phyloP scores from a whole-genome alignment of 2,888 invertebrate species.

The Anorthoa munda region DNA sequence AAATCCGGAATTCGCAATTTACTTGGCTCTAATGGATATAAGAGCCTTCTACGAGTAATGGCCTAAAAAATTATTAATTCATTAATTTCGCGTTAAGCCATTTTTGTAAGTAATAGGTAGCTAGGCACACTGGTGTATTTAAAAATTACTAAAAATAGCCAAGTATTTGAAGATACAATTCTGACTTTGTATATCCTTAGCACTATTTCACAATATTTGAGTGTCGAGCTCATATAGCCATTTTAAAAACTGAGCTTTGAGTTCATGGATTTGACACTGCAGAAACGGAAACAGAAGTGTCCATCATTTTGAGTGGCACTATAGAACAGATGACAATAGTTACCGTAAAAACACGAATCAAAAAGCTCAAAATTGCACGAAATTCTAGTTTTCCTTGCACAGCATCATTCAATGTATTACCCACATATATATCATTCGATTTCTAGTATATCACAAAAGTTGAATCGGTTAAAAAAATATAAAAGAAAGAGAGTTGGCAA shows the following conservation, averaged over 20 bases:
- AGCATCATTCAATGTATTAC: background rate
- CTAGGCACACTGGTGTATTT: background rate
- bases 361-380: constrained; percentile 6
- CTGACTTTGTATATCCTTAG: background rate
- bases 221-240: background rate
- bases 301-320: background rate
- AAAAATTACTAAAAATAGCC: constrained; percentile 7
- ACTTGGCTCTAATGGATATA: constrained; percentile 21
- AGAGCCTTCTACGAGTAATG: constrained; percentile 26
- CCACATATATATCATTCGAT: constrained; percentile 4
- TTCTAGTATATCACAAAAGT: background rate
- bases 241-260: background rate
- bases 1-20: constrained; percentile 13
- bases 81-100: background rate
- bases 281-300: background rate
- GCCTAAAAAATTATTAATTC: constrained; percentile 15
- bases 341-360: constrained; percentile 9
- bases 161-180: background rate
- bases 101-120: background rate
- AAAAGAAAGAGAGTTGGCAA: too few species aligned
- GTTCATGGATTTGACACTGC: background rate
- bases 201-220: background rate
- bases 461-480: too few species aligned
- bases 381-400: background rate
- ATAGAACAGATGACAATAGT: background rate